Conservation (phyloP, 1,140 invertebrate species). For the Sarcophaga peregrina region DNA sequence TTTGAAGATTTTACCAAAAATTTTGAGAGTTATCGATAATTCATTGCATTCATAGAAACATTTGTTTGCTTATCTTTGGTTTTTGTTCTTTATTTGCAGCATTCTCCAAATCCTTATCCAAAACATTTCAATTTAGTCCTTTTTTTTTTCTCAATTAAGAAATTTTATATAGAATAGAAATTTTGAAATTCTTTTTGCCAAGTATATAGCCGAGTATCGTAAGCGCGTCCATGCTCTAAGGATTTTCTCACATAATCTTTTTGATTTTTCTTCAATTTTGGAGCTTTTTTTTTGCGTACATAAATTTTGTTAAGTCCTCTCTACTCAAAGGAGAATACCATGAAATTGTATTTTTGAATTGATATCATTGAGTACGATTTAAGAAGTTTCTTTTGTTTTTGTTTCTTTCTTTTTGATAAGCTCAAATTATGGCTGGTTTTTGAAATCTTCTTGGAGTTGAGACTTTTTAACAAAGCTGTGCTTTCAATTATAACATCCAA, state of each 20-base stretch:
- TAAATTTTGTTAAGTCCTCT: no score
- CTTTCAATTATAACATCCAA: no score
- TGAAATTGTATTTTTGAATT: no score
- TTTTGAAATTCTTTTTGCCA: background rate
- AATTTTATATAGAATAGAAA: background rate
- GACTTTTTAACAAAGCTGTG: no score
- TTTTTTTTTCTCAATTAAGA: background rate
- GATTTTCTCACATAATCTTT: background rate
- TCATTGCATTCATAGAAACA: background rate
- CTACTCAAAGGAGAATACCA: no score
- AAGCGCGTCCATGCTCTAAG: background rate
- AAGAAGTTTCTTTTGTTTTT: no score
- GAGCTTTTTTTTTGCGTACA: background rate
- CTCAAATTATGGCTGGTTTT: no score
- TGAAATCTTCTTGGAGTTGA: no score
- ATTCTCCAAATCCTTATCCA: conserved; percentile 24
- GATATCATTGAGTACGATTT: no score
- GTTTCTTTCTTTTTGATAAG: no score
- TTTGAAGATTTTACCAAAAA: background rate
- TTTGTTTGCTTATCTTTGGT: background rate
- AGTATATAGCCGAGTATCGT: no score
- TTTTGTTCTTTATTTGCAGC: conserved; percentile 1
- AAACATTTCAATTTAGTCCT: background rate
- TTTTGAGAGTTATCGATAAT: background rate
- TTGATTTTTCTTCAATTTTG: background rate